Conservation (phyloP, 2,888 invertebrate species). For the Asteroscopus sphinx region DNA sequence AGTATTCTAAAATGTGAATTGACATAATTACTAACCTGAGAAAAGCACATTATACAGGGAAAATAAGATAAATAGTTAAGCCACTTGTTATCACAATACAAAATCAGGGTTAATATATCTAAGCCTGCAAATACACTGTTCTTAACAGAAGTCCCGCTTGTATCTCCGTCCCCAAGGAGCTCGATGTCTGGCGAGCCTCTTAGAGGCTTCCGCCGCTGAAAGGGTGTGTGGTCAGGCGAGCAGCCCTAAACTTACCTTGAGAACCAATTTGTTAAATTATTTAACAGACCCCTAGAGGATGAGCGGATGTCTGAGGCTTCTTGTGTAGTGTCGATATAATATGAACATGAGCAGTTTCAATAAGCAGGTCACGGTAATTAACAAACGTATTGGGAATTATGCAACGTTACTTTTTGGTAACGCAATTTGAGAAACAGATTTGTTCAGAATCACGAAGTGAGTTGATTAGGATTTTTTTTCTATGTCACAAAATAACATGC, state of each 20-base stretch:
- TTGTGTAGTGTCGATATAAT: slow-evolving; percentile 64
- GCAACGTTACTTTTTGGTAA: too few species aligned
- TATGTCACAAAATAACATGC: too few species aligned
- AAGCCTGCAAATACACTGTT: slow-evolving; percentile 32
- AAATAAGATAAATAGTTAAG: too few species aligned
- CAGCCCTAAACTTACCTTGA: slow-evolving; percentile 80
- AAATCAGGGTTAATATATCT: not conserved
- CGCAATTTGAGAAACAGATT: too few species aligned
- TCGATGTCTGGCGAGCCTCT: slow-evolving; percentile 77
- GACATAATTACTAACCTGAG: too few species aligned
- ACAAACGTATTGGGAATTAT: not conserved
- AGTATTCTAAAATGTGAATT: too few species aligned
- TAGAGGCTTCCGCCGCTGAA: slow-evolving; percentile 82
- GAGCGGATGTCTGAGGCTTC: slow-evolving; percentile 60
- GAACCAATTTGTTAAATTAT: slow-evolving; percentile 87
- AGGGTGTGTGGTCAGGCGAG: slow-evolving; percentile 85
- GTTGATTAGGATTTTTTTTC: too few species aligned
- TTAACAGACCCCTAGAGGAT: slow-evolving; percentile 74
- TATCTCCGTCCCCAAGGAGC: slow-evolving; percentile 72
- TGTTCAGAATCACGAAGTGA: too few species aligned
- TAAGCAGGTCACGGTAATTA: slow-evolving; percentile 2
- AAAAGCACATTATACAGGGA: too few species aligned
- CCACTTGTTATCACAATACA: not conserved
- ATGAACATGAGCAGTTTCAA: slow-evolving; percentile 25
- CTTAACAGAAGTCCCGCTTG: slow-evolving; percentile 45